phyloP scores from a whole-genome alignment of 2,113 vertebrate species.

The Tupaia chinensis region DNA sequence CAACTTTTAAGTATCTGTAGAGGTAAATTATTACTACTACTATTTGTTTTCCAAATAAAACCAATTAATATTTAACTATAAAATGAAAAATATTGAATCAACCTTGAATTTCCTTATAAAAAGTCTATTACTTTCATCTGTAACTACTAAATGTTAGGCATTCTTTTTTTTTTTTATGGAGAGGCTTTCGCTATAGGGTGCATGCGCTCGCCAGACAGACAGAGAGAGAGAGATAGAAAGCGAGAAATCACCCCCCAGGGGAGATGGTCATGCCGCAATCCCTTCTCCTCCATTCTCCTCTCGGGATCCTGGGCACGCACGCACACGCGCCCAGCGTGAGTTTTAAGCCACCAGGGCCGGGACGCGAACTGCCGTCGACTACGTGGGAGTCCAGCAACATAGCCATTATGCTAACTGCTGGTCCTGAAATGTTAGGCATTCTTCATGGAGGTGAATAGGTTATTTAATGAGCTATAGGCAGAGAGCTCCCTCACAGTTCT shows the following conservation, averaged over 20 bases:
- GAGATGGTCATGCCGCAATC: no score
- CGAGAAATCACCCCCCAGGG: no score
- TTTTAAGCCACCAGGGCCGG: no score
- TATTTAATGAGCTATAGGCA: slow-evolving; percentile 76
- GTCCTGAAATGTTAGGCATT: slow-evolving; percentile 49
- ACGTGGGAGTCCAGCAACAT: no score
- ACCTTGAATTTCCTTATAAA: slow-evolving; percentile 60
- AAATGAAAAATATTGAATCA: slow-evolving; percentile 67
- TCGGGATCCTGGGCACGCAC: no score
- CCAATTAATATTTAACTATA: slow-evolving; percentile 83
- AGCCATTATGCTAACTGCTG: no score
- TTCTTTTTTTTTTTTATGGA: neutral
- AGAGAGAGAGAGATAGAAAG: no score
- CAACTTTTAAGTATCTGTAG: neutral
- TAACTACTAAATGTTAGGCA: slow-evolving; percentile 66
- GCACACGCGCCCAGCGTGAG: no score
- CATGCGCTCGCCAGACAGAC: no score
- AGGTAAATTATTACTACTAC: neutral
- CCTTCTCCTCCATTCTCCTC: no score
- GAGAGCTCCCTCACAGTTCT: slow-evolving; percentile 79
- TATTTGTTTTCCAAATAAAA: slow-evolving; percentile 63
- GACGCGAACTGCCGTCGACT: no score
- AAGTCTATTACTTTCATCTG: slow-evolving; percentile 24
- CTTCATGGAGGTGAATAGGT: slow-evolving; percentile 74
- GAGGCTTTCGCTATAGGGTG: no score